These are phyloP conservation scores for Athalia circularis DNA, from an alignment of 2,888 invertebrate species.

Conservation along the genomic window DNA sequence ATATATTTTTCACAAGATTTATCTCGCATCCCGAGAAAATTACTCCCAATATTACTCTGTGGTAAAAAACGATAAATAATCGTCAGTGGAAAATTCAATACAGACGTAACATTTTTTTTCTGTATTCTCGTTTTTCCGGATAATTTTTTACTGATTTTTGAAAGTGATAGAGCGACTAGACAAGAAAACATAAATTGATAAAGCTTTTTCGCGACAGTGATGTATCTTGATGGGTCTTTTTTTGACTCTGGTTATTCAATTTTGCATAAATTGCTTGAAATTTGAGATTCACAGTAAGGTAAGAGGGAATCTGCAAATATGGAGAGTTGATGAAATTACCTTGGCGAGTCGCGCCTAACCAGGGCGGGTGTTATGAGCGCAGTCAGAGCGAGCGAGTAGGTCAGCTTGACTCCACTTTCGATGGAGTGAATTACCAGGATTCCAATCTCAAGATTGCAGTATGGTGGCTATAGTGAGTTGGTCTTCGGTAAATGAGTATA, in stretches of 20 bases:
- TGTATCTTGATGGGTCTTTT: too few species aligned
- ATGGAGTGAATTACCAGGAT: constrained; percentile 16
- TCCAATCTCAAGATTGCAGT: constrained; percentile 5
- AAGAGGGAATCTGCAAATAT: not conserved
- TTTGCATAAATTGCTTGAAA: too few species aligned
- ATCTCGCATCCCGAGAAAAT: constrained; percentile 14
- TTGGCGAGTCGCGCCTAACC: not conserved
- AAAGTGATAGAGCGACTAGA: too few species aligned
- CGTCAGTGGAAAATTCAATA: too few species aligned
- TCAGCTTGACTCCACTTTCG: constrained; percentile 26
- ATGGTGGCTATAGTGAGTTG: not conserved
- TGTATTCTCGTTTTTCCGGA: too few species aligned
- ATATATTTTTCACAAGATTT: constrained; percentile 17
- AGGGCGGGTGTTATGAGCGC: not conserved
- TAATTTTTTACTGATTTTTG: too few species aligned
- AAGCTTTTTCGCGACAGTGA: too few species aligned
- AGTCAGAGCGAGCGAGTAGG: constrained; percentile 24
- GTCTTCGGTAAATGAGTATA: constrained; percentile 12
- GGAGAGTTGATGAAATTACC: constrained; percentile 6
- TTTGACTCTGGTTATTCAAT: too few species aligned
- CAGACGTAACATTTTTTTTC: too few species aligned
- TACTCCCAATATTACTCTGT: constrained; percentile 21
- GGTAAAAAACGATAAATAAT: not conserved
- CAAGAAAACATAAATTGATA: too few species aligned
- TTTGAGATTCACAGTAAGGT: not conserved